Evolutionary conservation across 2,797 vertebrate species (phyloP).

Genomic region (Sebastolobus alascanus): DNA sequence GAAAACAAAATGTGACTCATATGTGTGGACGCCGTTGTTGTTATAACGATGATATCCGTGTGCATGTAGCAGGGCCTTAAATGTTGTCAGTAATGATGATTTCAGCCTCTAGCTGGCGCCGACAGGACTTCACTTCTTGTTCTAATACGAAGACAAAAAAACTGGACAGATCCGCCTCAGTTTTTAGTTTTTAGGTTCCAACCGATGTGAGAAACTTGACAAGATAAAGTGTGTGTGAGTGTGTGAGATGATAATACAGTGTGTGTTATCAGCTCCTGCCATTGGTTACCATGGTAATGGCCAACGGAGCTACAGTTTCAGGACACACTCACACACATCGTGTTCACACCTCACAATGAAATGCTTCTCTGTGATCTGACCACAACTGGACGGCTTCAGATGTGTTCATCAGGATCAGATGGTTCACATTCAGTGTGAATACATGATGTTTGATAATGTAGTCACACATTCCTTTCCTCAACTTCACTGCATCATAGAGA

Average conservation of each 20-base stretch:
- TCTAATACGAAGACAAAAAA: conserved; percentile 1
- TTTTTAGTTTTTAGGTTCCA: conserved; percentile 34
- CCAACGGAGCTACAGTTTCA: conserved; percentile 61
- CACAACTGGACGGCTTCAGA: conserved; percentile 15
- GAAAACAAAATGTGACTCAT: no score
- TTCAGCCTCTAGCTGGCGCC: background rate
- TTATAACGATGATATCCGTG: no score
- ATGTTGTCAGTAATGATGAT: background rate
- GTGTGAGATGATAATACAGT: conserved; percentile 46
- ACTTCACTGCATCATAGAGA: background rate
- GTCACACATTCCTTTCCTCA: background rate
- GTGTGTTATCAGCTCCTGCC: conserved; percentile 65
- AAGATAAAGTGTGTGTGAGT: conserved; percentile 53
- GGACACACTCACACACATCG: conserved; percentile 32
- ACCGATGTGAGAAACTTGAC: conserved; percentile 74
- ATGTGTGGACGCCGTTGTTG: no score
- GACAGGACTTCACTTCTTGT: background rate
- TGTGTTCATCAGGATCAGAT: background rate
- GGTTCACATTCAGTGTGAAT: background rate
- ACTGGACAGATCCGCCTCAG: conserved; percentile 15
- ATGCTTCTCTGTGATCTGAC: conserved; percentile 35
- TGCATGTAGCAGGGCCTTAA: background rate
- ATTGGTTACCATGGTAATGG: conserved; percentile 78
- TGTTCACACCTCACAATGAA: conserved; percentile 59
- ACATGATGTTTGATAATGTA: background rate